A percentile compares a stretch with the other conserved stretches of the same genome.
Evolutionary conservation across 2,888 invertebrate genomes (phyloP).

Genomic region (Aphodius sticticus): DNA sequence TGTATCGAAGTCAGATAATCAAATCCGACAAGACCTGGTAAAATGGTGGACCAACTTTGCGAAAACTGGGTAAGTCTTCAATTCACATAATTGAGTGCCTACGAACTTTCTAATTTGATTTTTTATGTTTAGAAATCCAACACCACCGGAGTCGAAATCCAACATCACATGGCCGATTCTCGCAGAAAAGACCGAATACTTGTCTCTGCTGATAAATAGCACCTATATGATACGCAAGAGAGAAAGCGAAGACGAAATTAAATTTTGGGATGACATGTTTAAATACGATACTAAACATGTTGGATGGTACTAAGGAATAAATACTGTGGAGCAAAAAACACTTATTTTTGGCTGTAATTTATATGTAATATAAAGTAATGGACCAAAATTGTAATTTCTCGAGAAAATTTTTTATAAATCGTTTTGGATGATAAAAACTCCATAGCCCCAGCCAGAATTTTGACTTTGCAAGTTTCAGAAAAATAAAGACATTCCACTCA

Average conservation of each 20-base stretch:
- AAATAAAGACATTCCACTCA: too few species aligned
- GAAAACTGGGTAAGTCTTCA: not conserved
- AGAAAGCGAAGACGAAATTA: not conserved
- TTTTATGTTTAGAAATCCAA: not conserved
- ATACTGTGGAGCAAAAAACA: not conserved
- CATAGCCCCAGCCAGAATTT: too few species aligned
- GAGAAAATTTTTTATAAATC: too few species aligned
- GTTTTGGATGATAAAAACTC: too few species aligned
- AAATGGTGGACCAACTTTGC: constrained; percentile 13
- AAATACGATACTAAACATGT: constrained; percentile 14
- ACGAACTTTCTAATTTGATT: not conserved
- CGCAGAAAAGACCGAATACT: not conserved
- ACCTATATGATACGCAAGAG: not conserved
- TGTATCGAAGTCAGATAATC: not conserved
- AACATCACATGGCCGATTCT: not conserved
- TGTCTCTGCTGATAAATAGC: not conserved
- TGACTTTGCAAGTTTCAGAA: too few species aligned
- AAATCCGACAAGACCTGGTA: constrained; percentile 13
- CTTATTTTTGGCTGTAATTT: too few species aligned
- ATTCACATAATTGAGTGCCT: not conserved
- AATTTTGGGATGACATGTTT: constrained; percentile 18
- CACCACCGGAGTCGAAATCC: not conserved
- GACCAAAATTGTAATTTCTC: too few species aligned
- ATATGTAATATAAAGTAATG: too few species aligned
- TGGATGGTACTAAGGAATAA: not conserved